Base-by-base conservation (phyloP, 2,888 invertebrate species). In the Tetramorium bicarinatum region DNA sequence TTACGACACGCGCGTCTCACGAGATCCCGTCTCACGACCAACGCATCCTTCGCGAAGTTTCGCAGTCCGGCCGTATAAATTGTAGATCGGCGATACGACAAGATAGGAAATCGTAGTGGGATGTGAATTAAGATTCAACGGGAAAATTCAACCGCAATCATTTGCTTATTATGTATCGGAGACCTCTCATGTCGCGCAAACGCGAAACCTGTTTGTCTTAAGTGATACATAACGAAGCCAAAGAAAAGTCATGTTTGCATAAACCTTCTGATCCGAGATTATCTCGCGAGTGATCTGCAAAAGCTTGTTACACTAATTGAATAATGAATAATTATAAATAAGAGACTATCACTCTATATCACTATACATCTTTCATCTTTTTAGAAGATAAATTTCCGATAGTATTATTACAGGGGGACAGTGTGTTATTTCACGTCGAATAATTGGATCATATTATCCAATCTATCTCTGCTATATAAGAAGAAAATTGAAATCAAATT, bases 291-390 rank as follows among this genome's bases (percentile, higher is more conserved):
- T 47, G 21, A 67, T 67, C 54, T 29, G n/a, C 52, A 34, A 18
- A 47, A 75, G 49, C 77, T 54, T 29, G 77, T 77, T 77, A 67
- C n/a, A 41, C 29, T 77, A 77, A 77, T 67, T 54, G 69, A 44
- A 77, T 77, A 54, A 67, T 67, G 18, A 67, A 44, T 61, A 61
- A 74, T 74, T 25, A 25, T 52, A 52, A 13, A 49, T 25, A 44
- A 47, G 25, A 44, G 1, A n/a, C 2, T 34, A 34, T 34, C 29
- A 4, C 29, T 4, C 29, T 4, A 9, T 47, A 21, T 4, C n/a
- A 25, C 3, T 49, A 38, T 34, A 52, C 67, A n/a, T 69, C 13
- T 77, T 38, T 7, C 8, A 8, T 38, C 11, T 34, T 34, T 34
- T 34, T 34, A 4, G 6, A 38, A 76, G 25, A 25, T 3, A 18